Conservation (phyloP, 2,888 invertebrate genomes). For the Harmothoe impar region DNA sequence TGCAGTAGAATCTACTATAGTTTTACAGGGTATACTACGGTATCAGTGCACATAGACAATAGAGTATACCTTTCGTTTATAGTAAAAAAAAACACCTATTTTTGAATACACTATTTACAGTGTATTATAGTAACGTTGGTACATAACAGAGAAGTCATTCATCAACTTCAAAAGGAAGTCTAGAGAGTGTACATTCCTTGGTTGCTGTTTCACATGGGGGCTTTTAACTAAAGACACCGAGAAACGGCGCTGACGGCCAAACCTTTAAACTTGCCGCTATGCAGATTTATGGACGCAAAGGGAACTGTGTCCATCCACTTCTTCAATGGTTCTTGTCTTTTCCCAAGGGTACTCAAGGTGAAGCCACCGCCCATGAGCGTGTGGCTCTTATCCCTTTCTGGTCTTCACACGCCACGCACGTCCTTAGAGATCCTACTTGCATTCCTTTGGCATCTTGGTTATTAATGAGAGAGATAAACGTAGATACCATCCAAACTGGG, state of each 20-base stretch:
- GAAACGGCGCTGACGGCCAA: not conserved
- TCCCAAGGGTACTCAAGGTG: not conserved
- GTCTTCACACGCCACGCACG: not conserved
- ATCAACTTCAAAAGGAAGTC: too few species aligned
- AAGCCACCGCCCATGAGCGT: not conserved
- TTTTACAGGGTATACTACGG: too few species aligned
- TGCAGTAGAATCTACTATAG: too few species aligned
- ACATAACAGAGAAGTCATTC: too few species aligned
- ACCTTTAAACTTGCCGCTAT: not conserved
- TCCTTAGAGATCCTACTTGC: not conserved
- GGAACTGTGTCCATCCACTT: not conserved
- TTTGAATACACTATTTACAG: too few species aligned
- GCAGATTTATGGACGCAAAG: not conserved
- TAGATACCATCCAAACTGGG: not conserved
- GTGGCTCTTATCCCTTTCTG: not conserved
- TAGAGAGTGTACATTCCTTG: not conserved
- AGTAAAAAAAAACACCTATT: too few species aligned
- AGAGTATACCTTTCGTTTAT: too few species aligned
- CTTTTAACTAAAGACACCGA: not conserved
- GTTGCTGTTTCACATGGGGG: slow-evolving; percentile 29
- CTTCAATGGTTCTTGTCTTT: not conserved
- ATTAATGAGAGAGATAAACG: not conserved
- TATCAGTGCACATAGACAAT: too few species aligned
- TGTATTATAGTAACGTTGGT: too few species aligned
- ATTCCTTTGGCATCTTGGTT: not conserved